A percentile compares a stretch with the other conserved stretches of the same genome.
Evolutionary conservation across 2,113 vertebrate species (phyloP).

Genomic region (Laterallus jamaicensis): DNA sequence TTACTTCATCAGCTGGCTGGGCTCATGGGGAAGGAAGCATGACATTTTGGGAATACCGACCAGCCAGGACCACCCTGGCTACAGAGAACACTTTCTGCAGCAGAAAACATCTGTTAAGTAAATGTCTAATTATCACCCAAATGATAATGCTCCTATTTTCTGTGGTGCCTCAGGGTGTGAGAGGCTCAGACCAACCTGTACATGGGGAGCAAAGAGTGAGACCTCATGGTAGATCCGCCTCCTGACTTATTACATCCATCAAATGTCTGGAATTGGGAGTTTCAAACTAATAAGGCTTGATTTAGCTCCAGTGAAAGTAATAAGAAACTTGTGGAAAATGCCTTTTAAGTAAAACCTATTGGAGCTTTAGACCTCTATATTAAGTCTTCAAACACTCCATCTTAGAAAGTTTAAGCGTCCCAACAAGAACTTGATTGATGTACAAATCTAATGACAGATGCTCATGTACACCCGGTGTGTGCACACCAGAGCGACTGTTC

Average conservation of each 20-base stretch:
- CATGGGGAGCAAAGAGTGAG: not conserved
- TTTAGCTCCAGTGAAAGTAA: not conserved
- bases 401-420: conserved; percentile 4
- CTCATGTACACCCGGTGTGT: accelerated
- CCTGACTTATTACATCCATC: not conserved
- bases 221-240: not conserved
- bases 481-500: not conserved
- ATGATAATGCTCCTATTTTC: not conserved
- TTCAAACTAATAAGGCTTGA: not conserved
- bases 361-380: not conserved
- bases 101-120: not conserved
- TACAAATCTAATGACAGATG: not conserved
- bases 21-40: accelerated
- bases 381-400: not conserved
- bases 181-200: not conserved
- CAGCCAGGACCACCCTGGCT: accelerated
- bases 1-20: not conserved
- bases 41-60: not conserved
- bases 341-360: not conserved
- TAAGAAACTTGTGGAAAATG: not conserved
- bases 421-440: not conserved
- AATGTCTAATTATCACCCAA: not conserved
- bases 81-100: not conserved
- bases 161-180: not conserved
- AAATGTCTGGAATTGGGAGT: not conserved